A percentile compares a stretch with the other conserved stretches of the same genome.
These are phyloP conservation scores for Scolopax mira DNA, from an alignment of 2,113 vertebrate genomes.

Conservation along the genomic window DNA sequence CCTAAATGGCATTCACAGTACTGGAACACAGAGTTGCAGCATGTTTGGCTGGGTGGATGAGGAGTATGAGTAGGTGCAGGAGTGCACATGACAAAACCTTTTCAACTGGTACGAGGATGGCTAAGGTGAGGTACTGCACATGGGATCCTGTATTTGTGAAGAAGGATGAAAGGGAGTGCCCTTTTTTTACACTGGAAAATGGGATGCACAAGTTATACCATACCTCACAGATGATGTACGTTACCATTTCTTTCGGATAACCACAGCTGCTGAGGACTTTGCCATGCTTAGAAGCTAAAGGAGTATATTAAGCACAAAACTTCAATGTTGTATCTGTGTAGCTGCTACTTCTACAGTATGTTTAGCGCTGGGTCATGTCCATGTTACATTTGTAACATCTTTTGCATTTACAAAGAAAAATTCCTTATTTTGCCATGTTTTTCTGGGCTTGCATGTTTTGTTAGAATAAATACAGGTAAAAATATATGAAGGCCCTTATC, in stretches of 20 bases:
- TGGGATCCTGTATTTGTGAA: not conserved
- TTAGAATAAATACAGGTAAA: not conserved
- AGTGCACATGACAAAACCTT: not conserved
- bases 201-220: conserved; percentile 20
- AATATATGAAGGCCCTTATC: not conserved
- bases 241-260: not conserved
- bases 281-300: not conserved
- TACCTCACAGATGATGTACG: conserved; percentile 11
- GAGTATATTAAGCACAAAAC: conserved; percentile 29
- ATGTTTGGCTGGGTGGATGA: not conserved
- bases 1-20: not conserved
- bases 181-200: conserved; percentile 61
- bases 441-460: not conserved
- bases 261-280: conserved; percentile 40
- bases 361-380: not conserved
- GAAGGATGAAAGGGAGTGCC: conserved; percentile 20
- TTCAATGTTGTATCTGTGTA: not conserved
- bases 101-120: not conserved
- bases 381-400: not conserved
- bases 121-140: conserved; percentile 21
- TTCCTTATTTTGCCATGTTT: not conserved
- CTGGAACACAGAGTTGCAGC: not conserved
- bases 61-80: not conserved
- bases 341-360: conserved; percentile 11
- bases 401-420: not conserved